Evolutionary conservation across 2,888 invertebrate genomes (phyloP), one percentile per base, ranked within the genome.

Genomic region (Hermodice carunculata): DNA sequence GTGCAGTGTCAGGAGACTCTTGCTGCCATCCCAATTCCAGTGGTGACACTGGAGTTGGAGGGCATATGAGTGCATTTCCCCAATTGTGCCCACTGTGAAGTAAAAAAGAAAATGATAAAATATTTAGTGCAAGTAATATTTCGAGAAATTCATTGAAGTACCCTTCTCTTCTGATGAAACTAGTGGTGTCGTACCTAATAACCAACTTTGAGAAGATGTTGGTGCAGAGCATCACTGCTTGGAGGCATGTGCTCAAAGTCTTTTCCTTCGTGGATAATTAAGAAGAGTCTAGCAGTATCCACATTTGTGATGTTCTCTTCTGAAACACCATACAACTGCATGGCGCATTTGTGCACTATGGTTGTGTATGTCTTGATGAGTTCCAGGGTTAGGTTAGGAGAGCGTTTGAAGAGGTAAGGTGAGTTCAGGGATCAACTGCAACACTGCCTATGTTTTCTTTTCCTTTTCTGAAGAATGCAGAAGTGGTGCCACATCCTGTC

Each of bases 401-500:
- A 51, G 51, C 51, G 28, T 11, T 29, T 51, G 51, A 28, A 51
- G 51, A 29, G 51, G 51, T 28, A 51, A 22, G 11, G 53, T 53
- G 8, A 53, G 31, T 24, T 29, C 32, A 34, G 32, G 51, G 8
- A 51, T n/a, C 4, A 19, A 26, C 14, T 53, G 32, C 32, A 31
- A 53, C 3, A 31, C 32, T 22, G 28, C 29, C 66, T 53, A 67
- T 24, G 60, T 65, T 28, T 59, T 60, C 26, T 53, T 67, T 67
- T 8, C 59, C 67, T 53, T 24, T 61, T 5, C 67, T 61, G 31
- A 29, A 19, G 43, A 66, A 67, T n/a, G 54, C 22, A 17, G 65
- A 67, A 2, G 59, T 57, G 26, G 40, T 56, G 52, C 67, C 61
- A 37, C 65, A 67, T n/a, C 67, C 67, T 6, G 67, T 67, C 26